phyloP scores from a whole-genome alignment of 2,797 vertebrate genomes.

The Eulemur mongoz region DNA sequence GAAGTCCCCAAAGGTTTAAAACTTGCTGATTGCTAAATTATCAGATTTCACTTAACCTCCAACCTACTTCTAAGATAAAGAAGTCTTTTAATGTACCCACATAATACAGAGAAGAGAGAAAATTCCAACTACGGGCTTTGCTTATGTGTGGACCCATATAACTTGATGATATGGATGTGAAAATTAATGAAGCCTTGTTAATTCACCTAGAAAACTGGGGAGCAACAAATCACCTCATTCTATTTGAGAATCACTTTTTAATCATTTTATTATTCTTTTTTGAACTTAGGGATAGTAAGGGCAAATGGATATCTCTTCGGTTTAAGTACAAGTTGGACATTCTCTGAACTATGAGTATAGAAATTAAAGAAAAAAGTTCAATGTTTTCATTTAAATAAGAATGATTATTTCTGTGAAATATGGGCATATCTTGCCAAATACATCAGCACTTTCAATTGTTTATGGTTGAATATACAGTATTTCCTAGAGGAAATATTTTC shows the following conservation, averaged over 20 bases:
- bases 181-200: conserved; percentile 3
- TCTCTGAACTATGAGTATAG: not conserved
- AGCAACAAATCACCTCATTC: not conserved
- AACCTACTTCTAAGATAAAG: not conserved
- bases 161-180: not conserved
- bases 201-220: not conserved
- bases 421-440: not conserved
- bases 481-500: not conserved
- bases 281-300: not conserved
- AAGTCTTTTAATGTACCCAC: not conserved
- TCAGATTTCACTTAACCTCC: not conserved
- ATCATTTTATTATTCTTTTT: conserved; percentile 9
- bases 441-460: not conserved
- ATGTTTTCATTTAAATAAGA: not conserved
- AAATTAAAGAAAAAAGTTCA: not conserved
- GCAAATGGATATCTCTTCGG: not conserved
- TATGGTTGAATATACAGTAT: not conserved
- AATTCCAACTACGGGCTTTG: not conserved
- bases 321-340: not conserved
- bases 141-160: not conserved
- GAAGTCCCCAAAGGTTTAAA: not conserved
- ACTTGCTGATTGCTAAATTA: not conserved
- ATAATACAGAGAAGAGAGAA: not conserved
- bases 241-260: conserved; percentile 4
- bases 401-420: not conserved